Conservation (phyloP, 92 coral and sea anemone species). For the Palythoa grandis region DNA sequence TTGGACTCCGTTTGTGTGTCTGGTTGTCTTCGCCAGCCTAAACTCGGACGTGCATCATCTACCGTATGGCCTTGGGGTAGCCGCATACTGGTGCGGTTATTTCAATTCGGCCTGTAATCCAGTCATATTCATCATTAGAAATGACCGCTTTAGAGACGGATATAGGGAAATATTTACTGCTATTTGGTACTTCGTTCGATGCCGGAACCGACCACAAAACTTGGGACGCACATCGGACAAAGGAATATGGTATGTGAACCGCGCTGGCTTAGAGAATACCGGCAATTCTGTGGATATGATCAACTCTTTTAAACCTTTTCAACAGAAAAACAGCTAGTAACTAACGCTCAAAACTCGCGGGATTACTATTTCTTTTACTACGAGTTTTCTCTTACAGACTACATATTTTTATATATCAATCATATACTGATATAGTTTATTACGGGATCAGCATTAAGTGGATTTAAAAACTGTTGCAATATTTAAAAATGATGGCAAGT, state of each 20-base stretch:
- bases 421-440: too few relatives aligned
- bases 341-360: background rate
- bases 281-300: constrained; percentile 45
- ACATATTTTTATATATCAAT: background rate
- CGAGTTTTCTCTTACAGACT: background rate
- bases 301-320: constrained; percentile 42
- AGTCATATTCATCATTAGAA: constrained; percentile 77
- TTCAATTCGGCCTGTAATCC: constrained; percentile 84
- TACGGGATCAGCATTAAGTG: too few relatives aligned
- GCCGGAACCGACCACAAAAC: constrained; percentile 24
- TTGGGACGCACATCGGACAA: constrained; percentile 37
- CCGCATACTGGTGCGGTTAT: constrained; percentile 92
- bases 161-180: constrained; percentile 71
- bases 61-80: constrained; percentile 86
- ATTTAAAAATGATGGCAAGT: too few relatives aligned
- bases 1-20: constrained; percentile 83
- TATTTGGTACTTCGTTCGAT: constrained; percentile 63
- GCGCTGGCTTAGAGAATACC: constrained; percentile 17
- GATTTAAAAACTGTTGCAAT: too few relatives aligned
- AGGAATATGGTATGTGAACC: constrained; percentile 60
- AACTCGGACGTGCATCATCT: constrained; percentile 59
- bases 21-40: constrained; percentile 71
- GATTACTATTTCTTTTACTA: background rate
- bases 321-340: constrained; percentile 51
- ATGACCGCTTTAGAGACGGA: constrained; percentile 88